These are phyloP conservation scores for Anoplopoma fimbria DNA, from an alignment of 2,113 vertebrate genomes.

Conservation along the genomic window DNA sequence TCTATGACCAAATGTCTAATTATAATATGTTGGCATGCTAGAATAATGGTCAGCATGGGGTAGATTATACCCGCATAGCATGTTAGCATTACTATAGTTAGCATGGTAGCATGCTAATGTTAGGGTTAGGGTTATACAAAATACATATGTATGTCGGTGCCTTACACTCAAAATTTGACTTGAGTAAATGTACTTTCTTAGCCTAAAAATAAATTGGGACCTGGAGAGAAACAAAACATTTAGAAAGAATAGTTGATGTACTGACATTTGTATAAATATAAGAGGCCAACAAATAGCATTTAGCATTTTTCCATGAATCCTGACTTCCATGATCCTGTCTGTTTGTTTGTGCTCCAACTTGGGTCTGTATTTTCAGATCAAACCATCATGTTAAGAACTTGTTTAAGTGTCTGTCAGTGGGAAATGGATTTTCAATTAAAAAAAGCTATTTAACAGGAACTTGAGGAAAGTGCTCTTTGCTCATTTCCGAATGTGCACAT, in stretches of 20 bases:
- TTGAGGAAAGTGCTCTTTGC: constrained; percentile 66
- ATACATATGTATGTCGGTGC: not conserved
- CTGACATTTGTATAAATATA: not conserved
- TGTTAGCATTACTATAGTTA: not conserved
- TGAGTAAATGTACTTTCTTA: not conserved
- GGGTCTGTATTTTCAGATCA: constrained; percentile 24
- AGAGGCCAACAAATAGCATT: not conserved
- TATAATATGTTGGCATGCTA: not conserved
- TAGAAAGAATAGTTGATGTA: no score
- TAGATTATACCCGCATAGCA: no score
- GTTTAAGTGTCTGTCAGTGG: constrained; percentile 51
- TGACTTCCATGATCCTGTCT: not conserved
- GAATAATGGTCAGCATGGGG: not conserved
- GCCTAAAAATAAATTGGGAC: not conserved
- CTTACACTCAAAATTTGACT: not conserved
- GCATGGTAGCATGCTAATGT: not conserved
- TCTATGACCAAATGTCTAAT: not conserved
- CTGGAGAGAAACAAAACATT: not conserved
- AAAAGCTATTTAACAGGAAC: constrained; percentile 64
- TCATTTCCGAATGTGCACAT: constrained; percentile 70
- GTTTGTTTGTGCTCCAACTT: constrained; percentile 9
- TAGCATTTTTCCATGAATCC: no score
- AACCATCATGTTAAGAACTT: constrained; percentile 46
- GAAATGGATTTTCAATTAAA: constrained; percentile 63
- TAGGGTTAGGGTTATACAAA: not conserved